A percentile compares a stretch with the other conserved stretches of the same genome.
These are phyloP conservation scores for Escarpia spicata DNA, from an alignment of 2,888 invertebrate genomes.

Conservation along the genomic window DNA sequence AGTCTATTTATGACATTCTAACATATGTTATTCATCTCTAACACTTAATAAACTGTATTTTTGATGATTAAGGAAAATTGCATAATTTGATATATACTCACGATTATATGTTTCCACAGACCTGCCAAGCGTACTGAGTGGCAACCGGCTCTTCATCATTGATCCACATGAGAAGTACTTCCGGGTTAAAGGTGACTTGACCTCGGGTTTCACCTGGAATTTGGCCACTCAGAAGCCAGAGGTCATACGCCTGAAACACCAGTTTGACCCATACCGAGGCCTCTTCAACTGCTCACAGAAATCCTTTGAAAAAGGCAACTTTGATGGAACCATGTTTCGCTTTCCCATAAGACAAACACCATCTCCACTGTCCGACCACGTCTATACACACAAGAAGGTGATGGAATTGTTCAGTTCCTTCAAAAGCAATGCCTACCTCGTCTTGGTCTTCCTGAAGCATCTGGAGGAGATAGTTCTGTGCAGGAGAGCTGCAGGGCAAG, in stretches of 20 bases:
- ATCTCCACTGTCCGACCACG: constrained; percentile 50
- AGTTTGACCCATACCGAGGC: constrained; percentile 47
- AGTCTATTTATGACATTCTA: no score
- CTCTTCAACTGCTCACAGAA: constrained; percentile 44
- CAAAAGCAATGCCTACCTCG: constrained; percentile 46
- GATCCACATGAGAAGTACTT: constrained; percentile 54
- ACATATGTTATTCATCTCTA: no score
- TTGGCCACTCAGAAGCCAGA: constrained; percentile 33
- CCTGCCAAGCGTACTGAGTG: constrained; percentile 54
- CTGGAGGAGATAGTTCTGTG: constrained; percentile 48
- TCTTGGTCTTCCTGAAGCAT: constrained; percentile 54
- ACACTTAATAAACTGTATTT: no score
- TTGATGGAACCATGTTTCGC: constrained; percentile 56
- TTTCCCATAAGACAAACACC: constrained; percentile 52
- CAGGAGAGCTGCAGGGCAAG: constrained; percentile 19
- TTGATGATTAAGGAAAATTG: background rate
- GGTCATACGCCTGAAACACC: constrained; percentile 36
- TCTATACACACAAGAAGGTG: constrained; percentile 48
- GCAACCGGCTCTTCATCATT: constrained; percentile 52
- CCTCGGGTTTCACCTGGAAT: constrained; percentile 44
- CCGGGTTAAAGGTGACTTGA: constrained; percentile 37
- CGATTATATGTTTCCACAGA: constrained; percentile 42
- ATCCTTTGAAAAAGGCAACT: constrained; percentile 43
- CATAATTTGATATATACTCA: background rate
- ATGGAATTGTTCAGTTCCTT: constrained; percentile 48